phyloP scores from a whole-genome alignment of 2,888 invertebrate genomes.

The Philaethria dido region DNA sequence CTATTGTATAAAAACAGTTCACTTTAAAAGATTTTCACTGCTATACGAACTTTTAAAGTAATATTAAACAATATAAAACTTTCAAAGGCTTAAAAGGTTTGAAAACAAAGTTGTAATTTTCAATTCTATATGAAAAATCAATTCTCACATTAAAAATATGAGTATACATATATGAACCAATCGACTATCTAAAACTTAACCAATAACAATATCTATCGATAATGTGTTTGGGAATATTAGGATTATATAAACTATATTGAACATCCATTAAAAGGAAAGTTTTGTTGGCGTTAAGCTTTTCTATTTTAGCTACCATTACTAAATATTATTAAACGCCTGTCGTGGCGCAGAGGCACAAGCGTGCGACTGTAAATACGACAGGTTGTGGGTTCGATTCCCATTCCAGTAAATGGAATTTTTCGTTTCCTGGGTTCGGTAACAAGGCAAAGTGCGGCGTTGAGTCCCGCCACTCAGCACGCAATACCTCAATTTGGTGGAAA shows the following conservation, averaged over 20 bases:
- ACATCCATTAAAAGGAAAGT: slow-evolving; percentile 13
- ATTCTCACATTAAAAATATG: slow-evolving; percentile 14
- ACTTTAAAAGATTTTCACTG: slow-evolving; percentile 19
- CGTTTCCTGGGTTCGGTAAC: no score
- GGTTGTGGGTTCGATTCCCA: no score
- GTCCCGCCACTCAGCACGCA: no score
- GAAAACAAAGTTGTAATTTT: slow-evolving; percentile 20
- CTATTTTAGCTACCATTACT: slow-evolving; percentile 1
- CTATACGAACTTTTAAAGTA: slow-evolving; percentile 13
- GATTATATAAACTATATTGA: not conserved
- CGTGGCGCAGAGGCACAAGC: no score
- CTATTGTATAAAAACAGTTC: slow-evolving; percentile 11
- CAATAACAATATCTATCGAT: slow-evolving; percentile 1
- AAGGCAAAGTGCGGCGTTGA: no score
- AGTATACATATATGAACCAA: not conserved
- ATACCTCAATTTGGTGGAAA: no score
- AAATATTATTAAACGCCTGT: no score
- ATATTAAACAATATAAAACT: slow-evolving; percentile 21
- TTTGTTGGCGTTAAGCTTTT: slow-evolving; percentile 1
- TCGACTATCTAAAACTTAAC: not conserved
- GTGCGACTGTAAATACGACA: no score
- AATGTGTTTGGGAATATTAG: slow-evolving; percentile 1
- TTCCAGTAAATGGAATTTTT: no score
- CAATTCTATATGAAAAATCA: slow-evolving; percentile 16
- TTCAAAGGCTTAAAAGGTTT: slow-evolving; percentile 22